Evolutionary conservation across 1,140 invertebrate genomes (phyloP), one percentile per base, ranked within the genome.

Genomic region (Hylyphantes graminicola): DNA sequence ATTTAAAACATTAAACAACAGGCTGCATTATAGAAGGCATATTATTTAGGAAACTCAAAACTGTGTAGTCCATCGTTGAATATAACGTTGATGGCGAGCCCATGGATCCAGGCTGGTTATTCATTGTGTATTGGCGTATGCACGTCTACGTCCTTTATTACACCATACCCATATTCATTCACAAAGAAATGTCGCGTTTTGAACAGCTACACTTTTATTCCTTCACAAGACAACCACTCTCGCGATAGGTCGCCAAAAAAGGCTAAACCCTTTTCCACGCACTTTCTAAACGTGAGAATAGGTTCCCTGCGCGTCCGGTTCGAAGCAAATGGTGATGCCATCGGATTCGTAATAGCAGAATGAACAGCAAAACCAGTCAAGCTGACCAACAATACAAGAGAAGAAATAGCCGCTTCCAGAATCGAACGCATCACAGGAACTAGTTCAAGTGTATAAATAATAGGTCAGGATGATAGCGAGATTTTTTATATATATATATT

Each of bases 201-300:
- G 5, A 35, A 35, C 35, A 35, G 35, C 35, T 35, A 35, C 35
- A 35, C 35, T 35, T 35, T 35, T 35, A 1, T 35, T 2, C 35
- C 35, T 35, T 35, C 35, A 35, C 35, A 35, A 35, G 35, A 35
- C 35, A 35, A 35, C 35, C 19, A 1, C 15, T n/a, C 35, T 2
- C 53, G 51, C n/a, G 67, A 81, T 61, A 51, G 21, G 50, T 61
- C n/a, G 78, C 57, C 68, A 65, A 21, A 35, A 21, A 3, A 0
- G 7, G 7, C 7, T 7, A 78, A 65, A 1, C 75, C 59, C 63
- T 15, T 7, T 7, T 17, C 17, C 17, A 5, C 10, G 10, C 19
- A 64, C 15, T 48, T 35, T 35, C 35, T 15, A 55, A 80, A 73
- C 78, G 78, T 81, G 78, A 81, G 78, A 81, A 81, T 73, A 55